Evolutionary conservation across 2,888 invertebrate genomes (phyloP), one percentile per base, ranked within the genome.

Genomic region (Choreutis nemorana): DNA sequence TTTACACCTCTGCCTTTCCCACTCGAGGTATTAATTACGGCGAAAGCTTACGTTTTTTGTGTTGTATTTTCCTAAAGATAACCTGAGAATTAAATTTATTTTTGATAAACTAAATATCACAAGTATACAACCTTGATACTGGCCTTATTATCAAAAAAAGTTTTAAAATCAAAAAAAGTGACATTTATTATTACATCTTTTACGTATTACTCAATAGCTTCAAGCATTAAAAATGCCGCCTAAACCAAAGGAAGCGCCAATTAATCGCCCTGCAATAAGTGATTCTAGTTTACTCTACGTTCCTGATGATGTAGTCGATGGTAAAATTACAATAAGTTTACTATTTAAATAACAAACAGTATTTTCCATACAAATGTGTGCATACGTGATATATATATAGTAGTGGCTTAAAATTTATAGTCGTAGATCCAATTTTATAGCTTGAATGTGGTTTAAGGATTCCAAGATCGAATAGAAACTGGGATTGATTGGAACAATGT

Each of bases 401-500:
- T 14, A n/a, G 5, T 26, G 2, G 2, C 10, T 11, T 6, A 11
- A 23, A 18, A 18, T 18, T 18, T 18, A 8, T 8, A 18, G 5
- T 5, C 8, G 5, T 18, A 18, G 8, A 18, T 18, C 8, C 18
- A 18, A 6, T 18, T 6, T 18, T 18, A 18, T 8, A 23, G 11
- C 23, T 12, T 13, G 5, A 24, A 24, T 6, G 13, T 11, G 10
- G 8, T 8, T 24, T 8, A 24, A 24, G 78, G 77, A 18, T 75
- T 50, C 39, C 55, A 67, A 42, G 53, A 65, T 10, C 63, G 78
- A 10, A 45, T 77, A 39, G 60, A 67, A 44, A 59, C 51, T 1
- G 67, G 54, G 2, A 48, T 78, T 29, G 52, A 63, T 21, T 77
- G 71, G 72, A 70, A 61, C n/a, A 37, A 60, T 2, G 3, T 45